Evolutionary conservation across 2,888 invertebrate genomes (phyloP).

Genomic region (Lissonota sp.): DNA sequence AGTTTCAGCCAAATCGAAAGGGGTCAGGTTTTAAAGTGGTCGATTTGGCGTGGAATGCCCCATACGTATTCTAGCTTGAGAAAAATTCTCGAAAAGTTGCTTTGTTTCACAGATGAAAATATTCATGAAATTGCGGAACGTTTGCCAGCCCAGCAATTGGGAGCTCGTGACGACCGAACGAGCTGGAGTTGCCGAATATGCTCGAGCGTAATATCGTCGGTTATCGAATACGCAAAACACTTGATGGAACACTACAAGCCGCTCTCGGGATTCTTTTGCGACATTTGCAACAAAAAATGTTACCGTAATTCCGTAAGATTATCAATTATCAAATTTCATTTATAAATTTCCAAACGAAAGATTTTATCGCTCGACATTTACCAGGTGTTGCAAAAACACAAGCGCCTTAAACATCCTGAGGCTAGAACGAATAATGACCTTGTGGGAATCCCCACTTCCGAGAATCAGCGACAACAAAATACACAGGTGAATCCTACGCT

Average conservation of each 20-base stretch:
- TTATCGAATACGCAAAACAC: slow-evolving; percentile 83
- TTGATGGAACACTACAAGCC: slow-evolving; percentile 82
- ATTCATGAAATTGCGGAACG: slow-evolving; percentile 72
- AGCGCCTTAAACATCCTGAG: slow-evolving; percentile 60
- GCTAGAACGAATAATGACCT: slow-evolving; percentile 48
- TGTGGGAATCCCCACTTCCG: slow-evolving; percentile 66
- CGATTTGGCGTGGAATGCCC: no score
- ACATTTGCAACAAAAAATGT: slow-evolving; percentile 73
- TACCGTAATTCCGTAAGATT: slow-evolving; percentile 67
- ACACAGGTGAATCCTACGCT: slow-evolving; percentile 48
- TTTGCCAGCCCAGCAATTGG: slow-evolving; percentile 74
- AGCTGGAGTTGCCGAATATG: slow-evolving; percentile 84
- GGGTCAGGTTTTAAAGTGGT: no score
- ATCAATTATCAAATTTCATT: no score
- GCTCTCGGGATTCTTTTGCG: slow-evolving; percentile 69
- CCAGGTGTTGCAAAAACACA: slow-evolving; percentile 65
- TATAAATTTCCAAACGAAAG: no score
- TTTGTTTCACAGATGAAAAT: slow-evolving; percentile 66
- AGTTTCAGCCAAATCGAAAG: no score
- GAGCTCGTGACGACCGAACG: slow-evolving; percentile 75
- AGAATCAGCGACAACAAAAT: slow-evolving; percentile 67
- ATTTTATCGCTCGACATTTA: background rate
- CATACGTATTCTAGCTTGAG: background rate
- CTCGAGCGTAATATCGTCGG: slow-evolving; percentile 79
- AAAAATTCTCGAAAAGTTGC: background rate